Base-by-base conservation (phyloP, 1,140 invertebrate genomes). In the Zaprionus nigranus region DNA sequence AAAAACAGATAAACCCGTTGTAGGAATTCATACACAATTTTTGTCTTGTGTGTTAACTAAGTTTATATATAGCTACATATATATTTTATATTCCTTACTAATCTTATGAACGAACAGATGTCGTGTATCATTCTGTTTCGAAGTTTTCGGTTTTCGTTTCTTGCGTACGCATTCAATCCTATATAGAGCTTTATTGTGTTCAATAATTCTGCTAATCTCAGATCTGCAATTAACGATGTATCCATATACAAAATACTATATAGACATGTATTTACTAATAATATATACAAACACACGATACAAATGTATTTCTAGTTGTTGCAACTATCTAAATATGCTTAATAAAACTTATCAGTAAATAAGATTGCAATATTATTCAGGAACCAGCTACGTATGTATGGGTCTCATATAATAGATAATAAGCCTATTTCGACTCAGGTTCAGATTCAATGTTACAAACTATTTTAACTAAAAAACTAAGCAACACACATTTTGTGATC, bases 171-270 rank as follows among this genome's bases (percentile, higher is more conserved):
- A 63, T 71, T 43, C 79, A 73, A 69, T 53, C 74, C 69, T 72
- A 88, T 71, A 84, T 90, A 84, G 84, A 87, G 84, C 84, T 87
- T 87, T 87, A 87, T 87, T 90, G 84, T 88, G 84, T 87, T 87
- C 84, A 87, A 81, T 65, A 87, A 75, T 65, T 81, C 82, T 69
- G 51, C 70, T 69, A 69, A 57, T 61, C 70, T 28, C 6, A 62
- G 58, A 69, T 70, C 77, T 67, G 73, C 79, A 36, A 67, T 78
- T 81, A 65, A 67, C 38, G 53, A 54, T 46, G 38, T 59, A 71
- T 51, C 60, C 26, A 46, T 49, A 68, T 62, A 77, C 38, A 46
- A 36, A 58, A n/a, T 24, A 60, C 34, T 58, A 49, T 49, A 60
- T 36, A 51, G 56, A 46, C n/a, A 46, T 17, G 40, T 46, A 46